A percentile compares a stretch with the other conserved stretches of the same genome.
These are phyloP conservation scores for Poeciliopsis occidentalis DNA, from an alignment of 2,113 vertebrate species.

Conservation along the genomic window DNA sequence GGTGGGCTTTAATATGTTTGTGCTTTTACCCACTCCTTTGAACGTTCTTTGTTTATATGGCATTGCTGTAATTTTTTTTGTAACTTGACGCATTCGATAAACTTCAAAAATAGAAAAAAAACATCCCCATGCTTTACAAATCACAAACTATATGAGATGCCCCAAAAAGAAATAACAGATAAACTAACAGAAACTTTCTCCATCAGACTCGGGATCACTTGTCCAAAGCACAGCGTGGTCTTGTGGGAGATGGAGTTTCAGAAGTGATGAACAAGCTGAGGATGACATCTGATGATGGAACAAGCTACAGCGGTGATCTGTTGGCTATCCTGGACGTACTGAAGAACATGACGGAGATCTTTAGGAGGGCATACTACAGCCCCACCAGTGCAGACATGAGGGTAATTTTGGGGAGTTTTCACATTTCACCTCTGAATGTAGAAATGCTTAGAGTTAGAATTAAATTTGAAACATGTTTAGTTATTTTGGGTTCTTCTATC, in stretches of 20 bases:
- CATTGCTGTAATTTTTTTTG: too few relatives aligned
- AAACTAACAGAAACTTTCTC: conserved; percentile 23
- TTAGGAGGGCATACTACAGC: conserved; percentile 92
- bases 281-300: conserved; percentile 92
- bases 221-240: conserved; percentile 91
- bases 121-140: not conserved
- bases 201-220: conserved; percentile 92
- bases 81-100: too few relatives aligned
- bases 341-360: conserved; percentile 98
- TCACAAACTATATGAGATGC: not conserved
- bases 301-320: conserved; percentile 96
- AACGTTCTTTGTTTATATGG: too few relatives aligned
- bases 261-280: conserved; percentile 93
- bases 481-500: not conserved
- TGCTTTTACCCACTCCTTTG: too few relatives aligned
- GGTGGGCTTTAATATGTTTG: too few relatives aligned
- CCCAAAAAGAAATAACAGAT: not conserved
- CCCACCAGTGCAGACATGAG: conserved; percentile 89
- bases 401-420: conserved; percentile 72
- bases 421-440: too few relatives aligned
- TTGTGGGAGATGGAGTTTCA: conserved; percentile 90
- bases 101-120: too few relatives aligned
- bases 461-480: not conserved
- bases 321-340: conserved; percentile 91
- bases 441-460: not conserved